These are phyloP conservation scores for Threskiornis aethiopicus DNA, from an alignment of 2,797 vertebrate species.

Conservation along the genomic window DNA sequence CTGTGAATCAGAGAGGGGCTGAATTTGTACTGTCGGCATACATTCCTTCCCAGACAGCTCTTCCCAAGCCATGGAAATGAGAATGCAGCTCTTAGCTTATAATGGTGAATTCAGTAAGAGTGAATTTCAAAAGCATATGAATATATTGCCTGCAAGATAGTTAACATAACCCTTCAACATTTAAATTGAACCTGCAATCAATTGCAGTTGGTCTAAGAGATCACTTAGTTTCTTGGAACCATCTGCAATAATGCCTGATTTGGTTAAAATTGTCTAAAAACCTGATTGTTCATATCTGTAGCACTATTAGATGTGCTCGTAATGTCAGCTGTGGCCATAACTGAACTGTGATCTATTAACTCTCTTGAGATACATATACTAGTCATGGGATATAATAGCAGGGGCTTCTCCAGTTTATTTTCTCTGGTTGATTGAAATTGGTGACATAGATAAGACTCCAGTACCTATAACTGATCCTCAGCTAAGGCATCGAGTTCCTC, in stretches of 20 bases:
- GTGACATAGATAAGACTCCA: not conserved
- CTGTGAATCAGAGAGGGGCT: not conserved
- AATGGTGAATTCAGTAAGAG: not conserved
- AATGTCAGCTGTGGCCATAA: not conserved
- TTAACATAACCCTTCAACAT: not conserved
- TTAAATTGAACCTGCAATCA: not conserved
- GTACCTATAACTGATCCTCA: not conserved
- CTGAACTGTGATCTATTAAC: not conserved
- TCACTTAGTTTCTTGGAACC: not conserved
- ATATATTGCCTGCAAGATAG: not conserved
- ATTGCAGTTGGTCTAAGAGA: not conserved
- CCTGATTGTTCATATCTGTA: not conserved
- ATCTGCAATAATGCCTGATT: not conserved
- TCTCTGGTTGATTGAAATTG: not conserved
- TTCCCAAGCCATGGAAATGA: not conserved
- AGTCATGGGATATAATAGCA: not conserved
- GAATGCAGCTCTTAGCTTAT: not conserved
- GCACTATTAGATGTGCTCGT: not conserved
- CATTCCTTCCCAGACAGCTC: not conserved
- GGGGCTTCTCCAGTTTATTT: not conserved
- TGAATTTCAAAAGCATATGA: not conserved
- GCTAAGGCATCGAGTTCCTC: not conserved
- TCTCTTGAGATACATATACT: not conserved
- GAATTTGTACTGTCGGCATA: not conserved
- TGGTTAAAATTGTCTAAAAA: not conserved